A percentile compares a stretch with the other conserved stretches of the same genome.
phyloP scores from a whole-genome alignment of 2,113 vertebrate species.

The Zosterops lateralis region DNA sequence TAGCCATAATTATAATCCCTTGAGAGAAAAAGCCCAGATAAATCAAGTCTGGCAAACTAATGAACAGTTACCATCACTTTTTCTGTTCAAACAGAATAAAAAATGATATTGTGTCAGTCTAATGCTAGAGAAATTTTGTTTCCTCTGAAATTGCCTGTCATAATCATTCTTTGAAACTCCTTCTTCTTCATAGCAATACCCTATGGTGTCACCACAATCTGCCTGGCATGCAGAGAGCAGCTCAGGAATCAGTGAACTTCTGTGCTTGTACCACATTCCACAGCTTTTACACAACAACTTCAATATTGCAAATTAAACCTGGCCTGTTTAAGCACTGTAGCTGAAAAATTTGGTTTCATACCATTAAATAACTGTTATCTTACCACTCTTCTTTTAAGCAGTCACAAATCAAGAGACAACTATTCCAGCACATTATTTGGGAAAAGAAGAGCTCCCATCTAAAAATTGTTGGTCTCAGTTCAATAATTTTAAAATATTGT shows the following conservation, averaged over 20 bases:
- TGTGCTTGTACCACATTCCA: not conserved
- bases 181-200: not conserved
- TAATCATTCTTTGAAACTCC: not conserved
- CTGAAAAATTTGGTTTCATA: not conserved
- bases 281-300: not conserved
- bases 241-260: not conserved
- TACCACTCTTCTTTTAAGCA: not conserved
- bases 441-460: not conserved
- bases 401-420: not conserved
- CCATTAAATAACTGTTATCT: not conserved
- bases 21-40: conserved; percentile 22
- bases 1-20: conserved; percentile 6
- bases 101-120: not conserved
- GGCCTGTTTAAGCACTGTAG: not conserved
- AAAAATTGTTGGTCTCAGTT: not conserved
- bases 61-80: not conserved
- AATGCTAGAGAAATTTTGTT: not conserved
- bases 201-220: not conserved
- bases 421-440: not conserved
- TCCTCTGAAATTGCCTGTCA: not conserved
- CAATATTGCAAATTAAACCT: not conserved
- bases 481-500: not conserved
- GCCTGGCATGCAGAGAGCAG: not conserved
- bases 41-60: conserved; percentile 25
- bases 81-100: conserved; percentile 18